phyloP scores from a whole-genome alignment of 2,797 vertebrate species.

The Sebastes iracundus region DNA sequence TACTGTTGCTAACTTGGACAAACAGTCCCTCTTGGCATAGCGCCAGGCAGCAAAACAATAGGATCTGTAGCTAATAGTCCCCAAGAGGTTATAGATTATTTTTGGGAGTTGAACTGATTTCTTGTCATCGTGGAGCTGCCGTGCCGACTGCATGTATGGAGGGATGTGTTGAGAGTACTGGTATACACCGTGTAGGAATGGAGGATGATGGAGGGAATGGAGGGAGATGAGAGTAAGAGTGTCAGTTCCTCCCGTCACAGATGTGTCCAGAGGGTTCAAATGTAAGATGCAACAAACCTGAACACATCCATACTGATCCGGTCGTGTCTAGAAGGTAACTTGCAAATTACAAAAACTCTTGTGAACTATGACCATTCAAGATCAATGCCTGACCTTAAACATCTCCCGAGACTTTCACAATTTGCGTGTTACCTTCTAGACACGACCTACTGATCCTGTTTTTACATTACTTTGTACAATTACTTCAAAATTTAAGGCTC shows the following conservation, averaged over 20 bases:
- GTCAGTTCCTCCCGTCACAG: background rate
- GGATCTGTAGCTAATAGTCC: slow-evolving; percentile 65
- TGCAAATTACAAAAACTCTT: no score
- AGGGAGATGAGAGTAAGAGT: background rate
- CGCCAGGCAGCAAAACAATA: slow-evolving; percentile 77
- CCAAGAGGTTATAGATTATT: slow-evolving; percentile 64
- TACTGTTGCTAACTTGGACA: slow-evolving; percentile 66
- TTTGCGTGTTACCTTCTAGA: no score
- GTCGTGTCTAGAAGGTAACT: no score
- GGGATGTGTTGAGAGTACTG: slow-evolving; percentile 15
- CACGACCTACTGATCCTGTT: background rate
- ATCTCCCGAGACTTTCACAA: no score
- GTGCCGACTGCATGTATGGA: background rate
- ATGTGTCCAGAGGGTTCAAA: background rate
- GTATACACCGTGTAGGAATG: background rate
- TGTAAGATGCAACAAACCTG: background rate
- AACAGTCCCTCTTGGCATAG: slow-evolving; percentile 59
- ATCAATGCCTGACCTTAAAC: no score
- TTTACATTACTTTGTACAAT: background rate
- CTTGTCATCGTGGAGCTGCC: slow-evolving; percentile 40
- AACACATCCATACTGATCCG: background rate
- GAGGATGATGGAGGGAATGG: background rate
- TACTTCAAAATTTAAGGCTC: background rate
- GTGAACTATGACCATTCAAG: no score
- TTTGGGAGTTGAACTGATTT: slow-evolving; percentile 52